Evolutionary conservation across 2,888 invertebrate genomes (phyloP).

Genomic region (Drosophila paramelanica): DNA sequence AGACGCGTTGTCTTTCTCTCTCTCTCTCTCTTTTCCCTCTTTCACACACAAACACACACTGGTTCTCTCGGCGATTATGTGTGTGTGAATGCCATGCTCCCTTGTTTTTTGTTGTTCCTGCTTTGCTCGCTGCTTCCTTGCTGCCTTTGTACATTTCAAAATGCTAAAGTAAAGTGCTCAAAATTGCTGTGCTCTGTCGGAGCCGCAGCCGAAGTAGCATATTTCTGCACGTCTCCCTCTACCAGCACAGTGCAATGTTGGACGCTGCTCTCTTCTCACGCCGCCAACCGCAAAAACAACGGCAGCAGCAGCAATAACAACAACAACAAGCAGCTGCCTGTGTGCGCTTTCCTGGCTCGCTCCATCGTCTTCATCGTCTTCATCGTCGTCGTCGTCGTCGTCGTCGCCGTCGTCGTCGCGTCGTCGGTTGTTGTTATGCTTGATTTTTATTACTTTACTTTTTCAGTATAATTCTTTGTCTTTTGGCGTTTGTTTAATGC

Average conservation of each 20-base stretch:
- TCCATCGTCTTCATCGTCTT: conserved; percentile 29
- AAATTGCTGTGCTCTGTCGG: conserved; percentile 67
- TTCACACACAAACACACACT: neutral
- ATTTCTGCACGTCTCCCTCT: conserved; percentile 37
- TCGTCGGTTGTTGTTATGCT: conserved; percentile 65
- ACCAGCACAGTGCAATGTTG: conserved; percentile 2
- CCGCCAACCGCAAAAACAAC: conserved; percentile 29
- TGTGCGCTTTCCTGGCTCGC: conserved; percentile 52
- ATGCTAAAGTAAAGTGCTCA: conserved; percentile 80
- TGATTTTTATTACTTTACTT: conserved; percentile 77
- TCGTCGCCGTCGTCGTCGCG: conserved; percentile 26
- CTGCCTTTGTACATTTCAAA: conserved; percentile 55
- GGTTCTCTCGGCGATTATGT: conserved; percentile 13
- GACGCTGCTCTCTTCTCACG: conserved; percentile 5
- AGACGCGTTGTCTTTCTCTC: conserved; percentile 25
- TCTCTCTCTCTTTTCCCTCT: conserved; percentile 4
- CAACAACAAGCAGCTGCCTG: conserved; percentile 46
- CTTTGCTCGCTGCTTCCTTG: conserved; percentile 67
- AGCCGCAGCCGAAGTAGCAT: conserved; percentile 33
- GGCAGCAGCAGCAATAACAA: conserved; percentile 14
- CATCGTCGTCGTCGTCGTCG: conserved; percentile 29
- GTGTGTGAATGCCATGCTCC: conserved; percentile 43
- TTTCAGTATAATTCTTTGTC: conserved; percentile 77
- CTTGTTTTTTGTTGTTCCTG: conserved; percentile 66
- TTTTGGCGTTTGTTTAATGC: conserved; percentile 74